A percentile compares a stretch with the other conserved stretches of the same genome.
phyloP scores from a whole-genome alignment of 2,113 vertebrate species.

The Pterocles orientalis region DNA sequence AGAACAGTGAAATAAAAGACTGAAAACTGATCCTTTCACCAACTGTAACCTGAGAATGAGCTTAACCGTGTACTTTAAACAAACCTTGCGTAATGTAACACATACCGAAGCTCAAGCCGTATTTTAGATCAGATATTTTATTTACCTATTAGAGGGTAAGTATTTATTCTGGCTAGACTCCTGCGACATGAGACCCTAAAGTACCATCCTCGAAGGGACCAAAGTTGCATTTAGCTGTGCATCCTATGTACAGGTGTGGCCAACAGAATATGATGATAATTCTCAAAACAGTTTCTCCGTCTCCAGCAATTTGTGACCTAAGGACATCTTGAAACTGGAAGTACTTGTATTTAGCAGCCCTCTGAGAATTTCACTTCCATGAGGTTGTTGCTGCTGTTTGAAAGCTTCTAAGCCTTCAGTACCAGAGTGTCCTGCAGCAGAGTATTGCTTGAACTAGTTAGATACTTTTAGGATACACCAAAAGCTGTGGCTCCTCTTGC shows the following conservation, averaged over 20 bases:
- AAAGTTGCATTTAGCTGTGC: neutral
- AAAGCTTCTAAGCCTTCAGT: neutral
- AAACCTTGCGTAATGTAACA: neutral
- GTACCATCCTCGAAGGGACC: neutral
- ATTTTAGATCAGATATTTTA: conserved; percentile 9
- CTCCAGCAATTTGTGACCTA: neutral
- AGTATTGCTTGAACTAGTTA: neutral
- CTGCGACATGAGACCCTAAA: neutral
- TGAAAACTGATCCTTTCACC: neutral
- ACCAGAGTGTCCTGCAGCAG: neutral
- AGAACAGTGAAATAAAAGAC: conserved; percentile 12
- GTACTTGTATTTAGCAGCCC: neutral
- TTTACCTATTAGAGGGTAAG: conserved; percentile 5
- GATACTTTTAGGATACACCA: neutral
- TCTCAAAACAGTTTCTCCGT: neutral
- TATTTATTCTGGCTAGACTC: conserved; percentile 4
- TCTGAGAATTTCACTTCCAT: neutral
- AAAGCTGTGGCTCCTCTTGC: neutral
- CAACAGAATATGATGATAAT: neutral
- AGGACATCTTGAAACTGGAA: neutral
- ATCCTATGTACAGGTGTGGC: neutral
- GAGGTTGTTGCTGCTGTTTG: neutral
- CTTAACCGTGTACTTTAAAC: neutral
- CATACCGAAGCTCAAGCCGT: neutral
- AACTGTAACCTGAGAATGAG: neutral